Percentiles rank a stretch among this genome's conserved stretches.
These are phyloP conservation scores for Galeopsomyia nigrocyanea DNA, from an alignment of 2,888 invertebrate species.

Conservation along the genomic window DNA sequence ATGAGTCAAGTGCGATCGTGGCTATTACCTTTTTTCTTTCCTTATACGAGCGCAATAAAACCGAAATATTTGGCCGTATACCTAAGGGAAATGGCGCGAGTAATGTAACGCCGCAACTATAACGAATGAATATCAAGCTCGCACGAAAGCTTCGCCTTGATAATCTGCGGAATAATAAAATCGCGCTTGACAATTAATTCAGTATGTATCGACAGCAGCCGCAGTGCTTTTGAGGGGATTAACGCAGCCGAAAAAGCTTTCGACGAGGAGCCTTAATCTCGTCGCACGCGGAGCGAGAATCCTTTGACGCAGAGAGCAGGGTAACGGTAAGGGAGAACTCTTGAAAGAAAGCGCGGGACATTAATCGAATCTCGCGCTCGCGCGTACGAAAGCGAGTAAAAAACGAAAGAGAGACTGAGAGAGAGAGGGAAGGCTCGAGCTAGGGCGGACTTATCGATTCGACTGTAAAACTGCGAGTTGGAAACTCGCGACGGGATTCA, in stretches of 20 bases:
- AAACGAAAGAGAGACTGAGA: conserved; percentile 28
- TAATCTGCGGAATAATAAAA: conserved; percentile 1
- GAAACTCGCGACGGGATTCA: conserved; percentile 49
- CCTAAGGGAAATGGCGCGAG: no score
- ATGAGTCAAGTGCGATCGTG: no score
- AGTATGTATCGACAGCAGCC: neutral
- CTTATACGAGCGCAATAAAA: no score
- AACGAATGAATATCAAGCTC: no score
- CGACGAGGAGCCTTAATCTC: conserved; percentile 24
- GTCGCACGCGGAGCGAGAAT: neutral
- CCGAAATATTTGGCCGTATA: no score
- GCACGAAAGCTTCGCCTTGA: neutral
- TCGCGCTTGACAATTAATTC: conserved; percentile 17
- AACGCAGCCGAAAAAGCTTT: conserved; percentile 29
- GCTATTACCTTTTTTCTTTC: no score
- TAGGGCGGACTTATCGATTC: conserved; percentile 56
- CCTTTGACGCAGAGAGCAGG: conserved; percentile 28
- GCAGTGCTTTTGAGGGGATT: conserved; percentile 29
- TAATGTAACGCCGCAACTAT: no score
- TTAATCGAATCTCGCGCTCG: conserved; percentile 59
- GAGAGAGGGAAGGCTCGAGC: conserved; percentile 45
- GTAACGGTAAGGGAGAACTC: conserved; percentile 39
- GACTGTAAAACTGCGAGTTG: conserved; percentile 52
- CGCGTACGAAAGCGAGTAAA: conserved; percentile 48
- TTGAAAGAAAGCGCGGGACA: conserved; percentile 56